Conservation (phyloP, 1,140 invertebrate species). For the Ladona fulva region DNA sequence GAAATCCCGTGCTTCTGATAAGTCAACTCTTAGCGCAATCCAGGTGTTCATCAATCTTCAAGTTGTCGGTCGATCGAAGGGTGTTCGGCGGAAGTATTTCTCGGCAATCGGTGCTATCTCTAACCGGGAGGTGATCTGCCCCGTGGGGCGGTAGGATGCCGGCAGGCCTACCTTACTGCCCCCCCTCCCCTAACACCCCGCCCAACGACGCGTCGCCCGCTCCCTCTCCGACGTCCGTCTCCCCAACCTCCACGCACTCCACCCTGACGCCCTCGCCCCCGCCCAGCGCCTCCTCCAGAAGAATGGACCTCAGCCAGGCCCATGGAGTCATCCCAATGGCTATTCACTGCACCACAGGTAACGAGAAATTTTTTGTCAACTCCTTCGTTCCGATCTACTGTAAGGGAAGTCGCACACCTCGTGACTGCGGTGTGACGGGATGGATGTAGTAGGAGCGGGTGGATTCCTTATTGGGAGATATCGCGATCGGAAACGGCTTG, state of each 20-base stretch:
- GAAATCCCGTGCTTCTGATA: no score
- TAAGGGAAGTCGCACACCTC: no score
- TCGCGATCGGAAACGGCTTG: no score
- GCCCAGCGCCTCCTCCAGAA: neutral
- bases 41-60: no score
- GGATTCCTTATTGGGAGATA: no score
- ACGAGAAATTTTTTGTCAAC: neutral
- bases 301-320: neutral
- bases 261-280: neutral
- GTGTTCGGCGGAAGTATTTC: no score
- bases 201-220: neutral
- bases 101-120: no score
- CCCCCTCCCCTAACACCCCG: neutral
- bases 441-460: no score
- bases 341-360: neutral
- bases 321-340: neutral
- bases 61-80: no score
- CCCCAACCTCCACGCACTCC: neutral
- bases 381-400: neutral
- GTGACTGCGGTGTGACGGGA: no score
- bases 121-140: neutral
- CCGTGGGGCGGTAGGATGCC: slow-evolving; percentile 3
- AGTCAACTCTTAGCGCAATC: no score
- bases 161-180: neutral
- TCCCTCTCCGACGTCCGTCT: neutral